Conservation (phyloP, 1,140 invertebrate genomes). For the Cotesia glomerata region DNA sequence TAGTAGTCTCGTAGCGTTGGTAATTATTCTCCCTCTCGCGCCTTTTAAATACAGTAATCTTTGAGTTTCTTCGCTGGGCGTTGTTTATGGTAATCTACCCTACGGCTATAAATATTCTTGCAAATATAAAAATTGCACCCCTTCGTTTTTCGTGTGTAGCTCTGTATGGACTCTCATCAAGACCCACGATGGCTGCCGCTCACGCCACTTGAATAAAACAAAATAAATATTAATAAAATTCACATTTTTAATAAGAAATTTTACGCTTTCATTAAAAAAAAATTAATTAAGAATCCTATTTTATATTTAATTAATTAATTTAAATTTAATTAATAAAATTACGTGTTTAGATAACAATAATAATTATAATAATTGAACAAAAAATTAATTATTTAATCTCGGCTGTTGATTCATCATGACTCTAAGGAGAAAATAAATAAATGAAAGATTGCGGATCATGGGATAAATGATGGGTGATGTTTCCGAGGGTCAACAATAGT, state of each 20-base stretch:
- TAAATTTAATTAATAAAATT: too few relatives aligned
- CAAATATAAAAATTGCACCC: constrained; percentile 59
- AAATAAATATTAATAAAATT: neutral
- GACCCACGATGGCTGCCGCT: constrained; percentile 44
- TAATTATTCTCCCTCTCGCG: constrained; percentile 51
- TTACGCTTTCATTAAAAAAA: neutral
- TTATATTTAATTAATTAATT: too few relatives aligned
- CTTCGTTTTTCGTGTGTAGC: constrained; percentile 15
- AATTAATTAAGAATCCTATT: neutral
- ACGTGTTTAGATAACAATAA: neutral
- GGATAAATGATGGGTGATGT: constrained; percentile 32
- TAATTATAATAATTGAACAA: neutral
- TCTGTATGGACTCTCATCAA: neutral
- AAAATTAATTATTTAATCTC: neutral
- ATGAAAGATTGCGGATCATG: constrained; percentile 33
- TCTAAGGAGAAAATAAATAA: neutral
- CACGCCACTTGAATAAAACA: constrained; percentile 38
- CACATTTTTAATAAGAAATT: neutral
- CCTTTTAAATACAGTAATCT: constrained; percentile 59
- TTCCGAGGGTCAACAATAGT: constrained; percentile 27
- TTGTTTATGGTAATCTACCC: constrained; percentile 60
- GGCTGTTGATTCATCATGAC: too few relatives aligned
- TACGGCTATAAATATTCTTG: constrained; percentile 56
- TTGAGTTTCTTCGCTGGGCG: constrained; percentile 50
- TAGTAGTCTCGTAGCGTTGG: constrained; percentile 50